Percentiles rank a stretch among this genome's conserved stretches.
phyloP scores from a whole-genome alignment of 2,888 invertebrate species.

The Epirrita christyi region DNA sequence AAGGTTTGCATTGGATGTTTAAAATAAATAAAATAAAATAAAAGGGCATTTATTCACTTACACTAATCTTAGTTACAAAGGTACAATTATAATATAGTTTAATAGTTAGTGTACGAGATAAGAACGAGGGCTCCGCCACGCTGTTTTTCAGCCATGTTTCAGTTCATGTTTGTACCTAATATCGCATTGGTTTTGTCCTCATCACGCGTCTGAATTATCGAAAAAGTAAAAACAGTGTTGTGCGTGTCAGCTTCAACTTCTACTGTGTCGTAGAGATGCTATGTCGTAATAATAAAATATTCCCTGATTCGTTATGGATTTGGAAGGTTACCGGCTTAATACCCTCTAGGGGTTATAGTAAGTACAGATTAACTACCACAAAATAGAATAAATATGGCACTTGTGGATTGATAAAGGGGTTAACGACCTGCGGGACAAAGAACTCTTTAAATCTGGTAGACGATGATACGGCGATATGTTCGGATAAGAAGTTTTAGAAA shows the following conservation, averaged over 20 bases:
- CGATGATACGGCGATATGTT: slow-evolving; percentile 40
- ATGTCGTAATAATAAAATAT: neutral
- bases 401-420: slow-evolving; percentile 72
- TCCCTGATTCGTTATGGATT: slow-evolving; percentile 38
- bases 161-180: too few species aligned
- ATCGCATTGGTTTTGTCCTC: slow-evolving; percentile 6
- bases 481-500: slow-evolving; percentile 43
- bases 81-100: too few species aligned
- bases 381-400: slow-evolving; percentile 59
- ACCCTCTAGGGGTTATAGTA: slow-evolving; percentile 38
- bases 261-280: too few species aligned
- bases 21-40: too few species aligned
- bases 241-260: neutral
- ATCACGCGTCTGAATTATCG: slow-evolving; percentile 2
- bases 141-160: too few species aligned
- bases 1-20: slow-evolving; percentile 29
- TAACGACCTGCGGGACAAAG: slow-evolving; percentile 63
- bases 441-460: slow-evolving; percentile 58
- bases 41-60: too few species aligned
- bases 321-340: slow-evolving; percentile 33
- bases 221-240: neutral
- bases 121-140: too few species aligned
- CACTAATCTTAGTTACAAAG: too few species aligned
- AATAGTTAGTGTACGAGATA: too few species aligned
- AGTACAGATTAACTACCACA: slow-evolving; percentile 41